These are phyloP conservation scores for Ditylenchus weischeri DNA, from an alignment of 2,888 invertebrate genomes.

Conservation along the genomic window DNA sequence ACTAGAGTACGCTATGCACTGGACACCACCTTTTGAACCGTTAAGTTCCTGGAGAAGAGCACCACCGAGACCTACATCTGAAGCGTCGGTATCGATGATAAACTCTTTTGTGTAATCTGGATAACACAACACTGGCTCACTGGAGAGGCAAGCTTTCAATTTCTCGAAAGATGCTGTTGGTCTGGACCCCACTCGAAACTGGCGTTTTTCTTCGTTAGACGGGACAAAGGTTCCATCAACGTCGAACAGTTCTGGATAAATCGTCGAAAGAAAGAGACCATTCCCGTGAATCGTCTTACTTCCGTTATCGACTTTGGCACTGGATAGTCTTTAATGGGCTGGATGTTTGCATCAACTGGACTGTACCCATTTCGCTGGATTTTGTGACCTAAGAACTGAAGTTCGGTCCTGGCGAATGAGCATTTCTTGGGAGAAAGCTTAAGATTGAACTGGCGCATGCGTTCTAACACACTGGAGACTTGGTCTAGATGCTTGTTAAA, in stretches of 20 bases:
- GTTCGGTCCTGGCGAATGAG: conserved; percentile 3
- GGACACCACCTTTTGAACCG: conserved; percentile 7
- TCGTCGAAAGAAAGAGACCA: conserved; percentile 27
- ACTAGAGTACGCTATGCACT: conserved; percentile 13
- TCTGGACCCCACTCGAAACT: conserved; percentile 35
- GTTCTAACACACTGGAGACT: conserved; percentile 8
- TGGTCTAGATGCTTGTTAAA: conserved; percentile 7
- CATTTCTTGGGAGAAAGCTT: conserved; percentile 26
- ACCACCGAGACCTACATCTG: conserved; percentile 16
- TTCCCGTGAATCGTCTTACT: conserved; percentile 32
- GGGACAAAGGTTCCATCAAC: conserved; percentile 32
- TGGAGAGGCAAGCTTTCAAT: conserved; percentile 18
- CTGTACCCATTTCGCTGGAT: conserved; percentile 15
- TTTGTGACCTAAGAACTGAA: conserved; percentile 24
- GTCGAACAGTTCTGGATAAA: conserved; percentile 27
- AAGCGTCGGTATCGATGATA: conserved; percentile 24
- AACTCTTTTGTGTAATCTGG: conserved; percentile 23
- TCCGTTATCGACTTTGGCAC: conserved; percentile 25
- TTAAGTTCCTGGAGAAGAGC: conserved; percentile 21
- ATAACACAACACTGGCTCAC: conserved; percentile 17
- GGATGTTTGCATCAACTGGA: conserved; percentile 9
- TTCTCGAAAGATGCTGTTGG: conserved; percentile 31
- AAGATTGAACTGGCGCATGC: conserved; percentile 15
- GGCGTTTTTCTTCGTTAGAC: conserved; percentile 24
- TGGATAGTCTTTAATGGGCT: conserved; percentile 20